A percentile compares a stretch with the other conserved stretches of the same genome.
Evolutionary conservation across 2,888 invertebrate species (phyloP).

Genomic region (Microchrysa polita): DNA sequence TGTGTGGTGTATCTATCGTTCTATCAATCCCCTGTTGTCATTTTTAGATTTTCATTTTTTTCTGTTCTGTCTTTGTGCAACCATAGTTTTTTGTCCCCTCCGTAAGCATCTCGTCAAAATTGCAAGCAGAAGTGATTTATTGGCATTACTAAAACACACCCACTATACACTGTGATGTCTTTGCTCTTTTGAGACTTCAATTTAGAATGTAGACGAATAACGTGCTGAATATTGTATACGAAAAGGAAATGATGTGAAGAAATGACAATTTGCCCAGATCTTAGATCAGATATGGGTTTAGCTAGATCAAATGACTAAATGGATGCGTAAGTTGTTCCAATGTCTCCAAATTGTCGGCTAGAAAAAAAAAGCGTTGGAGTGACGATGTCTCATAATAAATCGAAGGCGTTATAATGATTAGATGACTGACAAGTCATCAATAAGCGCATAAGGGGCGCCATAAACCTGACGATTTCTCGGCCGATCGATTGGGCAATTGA

Average conservation of each 20-base stretch:
- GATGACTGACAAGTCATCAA: conserved; percentile 39
- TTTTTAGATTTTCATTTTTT: not conserved
- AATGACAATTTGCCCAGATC: conserved; percentile 14
- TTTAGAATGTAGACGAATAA: conserved; percentile 3
- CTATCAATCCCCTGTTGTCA: not conserved
- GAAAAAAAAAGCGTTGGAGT: not conserved
- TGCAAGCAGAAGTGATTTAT: conserved; percentile 40
- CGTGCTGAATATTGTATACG: conserved; percentile 22
- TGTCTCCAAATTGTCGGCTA: not conserved
- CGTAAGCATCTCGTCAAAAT: conserved; percentile 29
- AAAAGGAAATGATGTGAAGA: conserved; percentile 15
- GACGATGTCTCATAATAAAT: not conserved
- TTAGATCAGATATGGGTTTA: not conserved
- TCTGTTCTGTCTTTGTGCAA: not conserved
- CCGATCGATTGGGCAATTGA: too few relatives aligned
- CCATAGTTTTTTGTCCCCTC: not conserved
- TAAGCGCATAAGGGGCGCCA: conserved; percentile 10
- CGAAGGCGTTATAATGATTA: not conserved
- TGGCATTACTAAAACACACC: conserved; percentile 37
- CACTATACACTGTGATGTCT: conserved; percentile 17
- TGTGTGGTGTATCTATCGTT: conserved; percentile 22
- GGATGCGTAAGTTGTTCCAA: not conserved
- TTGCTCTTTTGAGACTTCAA: conserved; percentile 25
- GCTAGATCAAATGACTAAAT: not conserved
- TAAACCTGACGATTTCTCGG: too few relatives aligned